These are phyloP conservation scores for Microtus montanus DNA, from an alignment of 2,113 vertebrate species.

Conservation along the genomic window DNA sequence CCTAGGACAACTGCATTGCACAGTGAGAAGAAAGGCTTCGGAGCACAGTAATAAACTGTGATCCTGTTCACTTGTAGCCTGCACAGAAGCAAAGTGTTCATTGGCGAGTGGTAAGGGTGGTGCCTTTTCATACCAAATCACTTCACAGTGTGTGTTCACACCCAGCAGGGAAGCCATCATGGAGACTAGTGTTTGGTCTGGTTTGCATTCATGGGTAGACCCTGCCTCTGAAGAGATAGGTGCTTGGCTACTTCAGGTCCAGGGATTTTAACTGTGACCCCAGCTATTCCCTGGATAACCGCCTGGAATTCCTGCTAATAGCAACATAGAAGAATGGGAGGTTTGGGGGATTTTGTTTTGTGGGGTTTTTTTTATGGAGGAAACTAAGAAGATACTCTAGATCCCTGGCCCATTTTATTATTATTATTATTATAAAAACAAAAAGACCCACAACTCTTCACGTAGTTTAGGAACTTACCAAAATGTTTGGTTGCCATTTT, in stretches of 20 bases:
- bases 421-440: not conserved
- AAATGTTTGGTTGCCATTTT: constrained; percentile 11
- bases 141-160: constrained; percentile 28
- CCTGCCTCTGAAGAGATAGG: not conserved
- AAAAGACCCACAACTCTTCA: not conserved
- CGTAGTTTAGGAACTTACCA: not conserved
- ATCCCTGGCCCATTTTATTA: not conserved
- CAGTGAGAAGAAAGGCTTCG: not conserved
- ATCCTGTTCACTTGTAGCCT: not conserved
- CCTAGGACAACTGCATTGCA: not conserved
- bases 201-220: not conserved
- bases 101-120: not conserved
- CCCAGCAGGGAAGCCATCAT: not conserved
- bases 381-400: not conserved
- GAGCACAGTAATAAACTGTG: not conserved
- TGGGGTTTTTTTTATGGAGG: not conserved
- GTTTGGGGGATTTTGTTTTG: not conserved
- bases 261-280: constrained; percentile 10
- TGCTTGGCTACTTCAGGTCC: constrained; percentile 42
- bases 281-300: not conserved
- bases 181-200: not conserved
- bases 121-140: constrained; percentile 10
- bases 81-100: not conserved
- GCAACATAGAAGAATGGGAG: constrained; percentile 29
- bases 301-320: constrained; percentile 19